A percentile compares a stretch with the other conserved stretches of the same genome.
These are phyloP conservation scores for Aphidoletes aphidimyza DNA, from an alignment of 2,888 invertebrate species.

Conservation along the genomic window DNA sequence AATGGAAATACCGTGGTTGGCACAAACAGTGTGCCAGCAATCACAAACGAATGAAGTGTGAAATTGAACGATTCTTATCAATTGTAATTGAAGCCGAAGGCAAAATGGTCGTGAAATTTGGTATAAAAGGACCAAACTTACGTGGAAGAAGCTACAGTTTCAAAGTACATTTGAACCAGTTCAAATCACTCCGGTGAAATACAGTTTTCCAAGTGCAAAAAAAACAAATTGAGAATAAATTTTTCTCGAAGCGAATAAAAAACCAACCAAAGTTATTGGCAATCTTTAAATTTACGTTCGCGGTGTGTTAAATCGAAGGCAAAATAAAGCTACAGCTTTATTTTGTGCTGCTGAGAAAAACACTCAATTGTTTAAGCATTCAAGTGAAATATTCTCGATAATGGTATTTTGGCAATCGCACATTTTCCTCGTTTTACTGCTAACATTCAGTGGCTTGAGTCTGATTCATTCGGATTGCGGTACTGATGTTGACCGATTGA, in stretches of 20 bases:
- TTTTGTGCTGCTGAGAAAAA: conserved; percentile 53
- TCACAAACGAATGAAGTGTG: conserved; percentile 2
- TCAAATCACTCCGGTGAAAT: not conserved
- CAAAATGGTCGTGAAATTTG: not conserved
- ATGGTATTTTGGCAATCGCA: conserved; percentile 30
- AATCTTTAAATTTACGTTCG: not conserved
- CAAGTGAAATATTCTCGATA: not conserved
- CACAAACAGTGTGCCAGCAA: not conserved
- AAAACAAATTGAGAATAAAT: not conserved
- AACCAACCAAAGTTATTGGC: not conserved
- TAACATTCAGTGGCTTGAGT: conserved; percentile 45
- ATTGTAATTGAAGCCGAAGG: not conserved
- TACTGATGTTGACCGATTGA: conserved; percentile 39
- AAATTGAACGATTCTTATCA: conserved; percentile 46
- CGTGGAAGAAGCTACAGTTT: not conserved
- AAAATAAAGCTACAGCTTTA: conserved; percentile 39
- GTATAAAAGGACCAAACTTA: conserved; percentile 9
- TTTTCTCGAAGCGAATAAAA: not conserved
- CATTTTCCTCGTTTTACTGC: not conserved
- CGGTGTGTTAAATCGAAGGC: conserved; percentile 51
- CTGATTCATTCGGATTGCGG: conserved; percentile 48
- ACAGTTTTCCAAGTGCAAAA: not conserved
- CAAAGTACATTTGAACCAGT: not conserved
- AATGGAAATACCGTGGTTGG: not conserved
- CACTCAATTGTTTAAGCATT: not conserved